phyloP scores from a whole-genome alignment of 30 jellyfish, hydroid and myxozoan genomes.

The Aurelia coerulea region DNA sequence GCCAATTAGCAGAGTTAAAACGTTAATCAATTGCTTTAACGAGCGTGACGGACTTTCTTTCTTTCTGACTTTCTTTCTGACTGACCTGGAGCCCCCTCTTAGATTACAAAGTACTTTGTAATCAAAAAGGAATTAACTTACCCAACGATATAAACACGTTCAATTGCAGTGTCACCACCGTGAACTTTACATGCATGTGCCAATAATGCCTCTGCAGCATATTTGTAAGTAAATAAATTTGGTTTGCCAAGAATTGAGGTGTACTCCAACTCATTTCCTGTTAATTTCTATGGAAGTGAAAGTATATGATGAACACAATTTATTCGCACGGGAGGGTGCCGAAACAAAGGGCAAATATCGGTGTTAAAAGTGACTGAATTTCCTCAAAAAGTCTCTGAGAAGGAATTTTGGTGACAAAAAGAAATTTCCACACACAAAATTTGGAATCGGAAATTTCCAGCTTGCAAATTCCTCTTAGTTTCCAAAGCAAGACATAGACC shows the following conservation, averaged over 20 bases:
- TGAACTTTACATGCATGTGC: slow-evolving; percentile 30
- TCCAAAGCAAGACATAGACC: not conserved
- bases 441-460: not conserved
- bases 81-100: too few relatives aligned
- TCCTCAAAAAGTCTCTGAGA: not conserved
- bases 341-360: not conserved
- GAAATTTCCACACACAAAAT: not conserved
- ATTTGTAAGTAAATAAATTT: slow-evolving; percentile 80
- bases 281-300: slow-evolving; percentile 56
- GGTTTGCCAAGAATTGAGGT: slow-evolving; percentile 95
- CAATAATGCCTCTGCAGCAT: slow-evolving; percentile 74
- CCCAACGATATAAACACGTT: slow-evolving; percentile 91
- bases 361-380: not conserved
- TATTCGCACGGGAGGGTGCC: too few relatives aligned
- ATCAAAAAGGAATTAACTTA: slow-evolving; percentile 16
- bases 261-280: slow-evolving; percentile 77
- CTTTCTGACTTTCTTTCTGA: too few relatives aligned
- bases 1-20: too few relatives aligned
- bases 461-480: too few relatives aligned
- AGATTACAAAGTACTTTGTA: too few relatives aligned
- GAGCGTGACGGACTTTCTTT: too few relatives aligned
- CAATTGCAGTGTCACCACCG: slow-evolving; percentile 40
- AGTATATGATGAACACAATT: not conserved
- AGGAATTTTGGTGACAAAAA: too few relatives aligned
- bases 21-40: too few relatives aligned